Base-by-base conservation (phyloP, 2,797 vertebrate genomes). In the Mus spretus region DNA sequence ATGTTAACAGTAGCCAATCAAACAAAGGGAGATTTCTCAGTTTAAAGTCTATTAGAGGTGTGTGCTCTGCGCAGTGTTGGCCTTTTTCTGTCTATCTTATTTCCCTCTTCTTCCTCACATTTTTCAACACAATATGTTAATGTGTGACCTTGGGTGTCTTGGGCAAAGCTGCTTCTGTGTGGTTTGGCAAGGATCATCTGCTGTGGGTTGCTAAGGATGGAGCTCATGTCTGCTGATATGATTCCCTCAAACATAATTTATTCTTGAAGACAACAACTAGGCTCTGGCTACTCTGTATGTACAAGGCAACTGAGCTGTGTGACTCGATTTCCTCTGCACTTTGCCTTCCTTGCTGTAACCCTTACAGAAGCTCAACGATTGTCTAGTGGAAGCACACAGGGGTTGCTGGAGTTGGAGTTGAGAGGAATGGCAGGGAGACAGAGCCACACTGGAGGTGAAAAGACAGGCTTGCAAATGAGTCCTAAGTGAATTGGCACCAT, bases 341-440 rank as follows among this genome's bases (percentile, higher is more conserved):
- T 53, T 13, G 13, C 0, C 3, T 10, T 74, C n/a, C 24, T 72
- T 65, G 6, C n/a, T 77, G 19, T 28, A 15, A 13, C 8, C 6
- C 10, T 1, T 31, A 0, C 15, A 3, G 14, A 22, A 28, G 17
- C 22, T 57, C 6, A 20, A 19, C 9, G 20, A 57, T 44, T 40
- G n/a, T 13, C 3, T 10, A 14, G 15, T 90, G 91, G 87, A 59
- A n/a, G 55, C 11, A 2, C n/a, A 24, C 20, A 3, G 13, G 6
- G 86, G 82, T 57, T 81, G 2, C 67, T 53, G n/a, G 14, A 19
- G 24, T 0, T 44, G 0, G 5, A 34, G n/a, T 13, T 9, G 13
- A 63, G 17, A 3, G 10, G 3, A 22, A 40, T 26, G 67, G 10
- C 0, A 2, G 84, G 47, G 13, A 47, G 61, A 37, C 13, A 63